phyloP scores from a whole-genome alignment of 2,113 vertebrate species.

The Peromyscus polionotus region DNA sequence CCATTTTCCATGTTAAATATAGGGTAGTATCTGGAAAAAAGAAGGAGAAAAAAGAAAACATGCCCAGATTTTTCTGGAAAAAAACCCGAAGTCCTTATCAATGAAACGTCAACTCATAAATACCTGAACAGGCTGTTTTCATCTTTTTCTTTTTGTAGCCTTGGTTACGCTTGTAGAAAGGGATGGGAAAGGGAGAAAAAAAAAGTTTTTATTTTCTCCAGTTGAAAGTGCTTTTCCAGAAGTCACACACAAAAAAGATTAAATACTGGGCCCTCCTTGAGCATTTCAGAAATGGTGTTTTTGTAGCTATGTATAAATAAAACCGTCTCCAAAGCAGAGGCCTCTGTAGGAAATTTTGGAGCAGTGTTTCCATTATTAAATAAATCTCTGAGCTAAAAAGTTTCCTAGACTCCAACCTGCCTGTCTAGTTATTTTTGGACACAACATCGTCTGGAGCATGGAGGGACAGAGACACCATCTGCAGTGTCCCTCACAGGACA shows the following conservation, averaged over 20 bases:
- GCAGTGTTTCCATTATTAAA: conserved; percentile 77
- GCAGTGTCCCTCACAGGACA: no score
- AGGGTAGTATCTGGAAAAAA: neutral
- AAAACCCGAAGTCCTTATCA: neutral
- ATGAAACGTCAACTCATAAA: neutral
- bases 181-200: conserved; percentile 4
- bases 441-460: neutral
- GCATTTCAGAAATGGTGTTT: conserved; percentile 77
- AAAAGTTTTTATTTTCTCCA: conserved; percentile 34
- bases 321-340: conserved; percentile 72
- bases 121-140: neutral
- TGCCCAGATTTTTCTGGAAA: neutral
- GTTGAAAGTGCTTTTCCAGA: conserved; percentile 74
- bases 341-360: conserved; percentile 72
- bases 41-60: neutral
- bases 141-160: neutral
- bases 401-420: conserved; percentile 72
- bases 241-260: conserved; percentile 68
- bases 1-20: conserved; percentile 35
- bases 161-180: conserved; percentile 42
- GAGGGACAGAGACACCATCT: neutral
- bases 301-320: conserved; percentile 75
- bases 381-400: conserved; percentile 65
- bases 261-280: conserved; percentile 55
- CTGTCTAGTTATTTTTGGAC: conserved; percentile 78